Base-by-base conservation (phyloP, 35 echinoderm and acorn worm species). In the Nesometra sesokonis region DNA sequence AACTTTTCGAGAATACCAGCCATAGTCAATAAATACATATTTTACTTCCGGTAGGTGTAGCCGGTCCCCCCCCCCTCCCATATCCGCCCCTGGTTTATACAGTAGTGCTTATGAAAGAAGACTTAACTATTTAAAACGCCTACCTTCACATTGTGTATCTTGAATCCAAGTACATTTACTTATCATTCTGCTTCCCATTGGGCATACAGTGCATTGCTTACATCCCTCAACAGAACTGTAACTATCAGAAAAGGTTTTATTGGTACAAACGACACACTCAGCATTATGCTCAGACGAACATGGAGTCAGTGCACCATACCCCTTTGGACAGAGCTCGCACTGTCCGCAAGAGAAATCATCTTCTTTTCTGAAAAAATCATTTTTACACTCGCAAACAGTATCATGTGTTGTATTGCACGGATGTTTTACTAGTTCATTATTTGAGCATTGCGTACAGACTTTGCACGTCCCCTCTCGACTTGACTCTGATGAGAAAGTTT, bases 81-180 rank as follows among this genome's bases (percentile, higher is more conserved):
- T n/a, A n/a, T n/a, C n/a, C n/a, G n/a, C n/a, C n/a, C n/a, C n/a
- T n/a, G n/a, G n/a, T n/a, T n/a, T n/a, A n/a, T n/a, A n/a, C n/a
- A n/a, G n/a, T n/a, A n/a, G n/a, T n/a, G n/a, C n/a, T n/a, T n/a
- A n/a, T n/a, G n/a, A n/a, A n/a, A n/a, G n/a, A n/a, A n/a, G n/a
- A n/a, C n/a, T n/a, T n/a, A n/a, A n/a, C n/a, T n/a, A n/a, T n/a
- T n/a, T n/a, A n/a, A 23, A 80, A 11, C 27, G 78, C 87, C 40
- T 86, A 99, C 96, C 89, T 94, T 90, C 80, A 86, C 96, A 99
- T 0, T 94, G 80, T 2, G 92, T 99, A 83, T 99, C 90, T 78
- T 84, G 81, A 29, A 92, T 85, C 46, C 29, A 78, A 11, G 96
- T 92, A 80, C 96, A 99, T 32, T 80, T 83, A 30, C 86, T 85